Evolutionary conservation across 2,797 vertebrate species (phyloP).

Genomic region (Crenichthys baileyi): DNA sequence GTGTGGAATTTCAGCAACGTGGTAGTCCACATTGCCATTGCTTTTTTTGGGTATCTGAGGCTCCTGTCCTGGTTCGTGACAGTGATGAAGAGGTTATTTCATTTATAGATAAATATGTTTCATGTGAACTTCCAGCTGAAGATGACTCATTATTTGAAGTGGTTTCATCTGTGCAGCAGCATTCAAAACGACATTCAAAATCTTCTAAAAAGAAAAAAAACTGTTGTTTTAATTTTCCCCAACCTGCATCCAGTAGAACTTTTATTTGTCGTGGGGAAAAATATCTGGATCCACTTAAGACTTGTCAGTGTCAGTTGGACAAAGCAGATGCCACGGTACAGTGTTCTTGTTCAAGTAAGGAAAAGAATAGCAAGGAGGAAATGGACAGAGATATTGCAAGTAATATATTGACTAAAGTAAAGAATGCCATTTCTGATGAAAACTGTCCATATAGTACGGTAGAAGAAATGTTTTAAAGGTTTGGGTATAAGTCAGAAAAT

Average conservation of each 20-base stretch:
- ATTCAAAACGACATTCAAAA: slow-evolving; percentile 11
- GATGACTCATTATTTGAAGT: neutral
- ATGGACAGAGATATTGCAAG: neutral
- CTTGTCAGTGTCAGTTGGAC: neutral
- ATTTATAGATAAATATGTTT: neutral
- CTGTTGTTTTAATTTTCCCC: neutral
- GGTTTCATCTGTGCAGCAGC: slow-evolving; percentile 1
- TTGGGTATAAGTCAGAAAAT: neutral
- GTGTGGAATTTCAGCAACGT: neutral
- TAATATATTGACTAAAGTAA: neutral
- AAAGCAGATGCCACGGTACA: neutral
- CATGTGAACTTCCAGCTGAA: slow-evolving; percentile 3
- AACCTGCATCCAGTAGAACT: neutral
- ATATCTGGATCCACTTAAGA: neutral
- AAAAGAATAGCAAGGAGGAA: neutral
- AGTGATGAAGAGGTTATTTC: neutral
- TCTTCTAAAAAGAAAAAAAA: neutral
- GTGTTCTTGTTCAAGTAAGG: neutral
- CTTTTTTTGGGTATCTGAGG: neutral
- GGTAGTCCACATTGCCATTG: neutral
- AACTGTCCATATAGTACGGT: neutral
- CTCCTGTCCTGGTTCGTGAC: neutral
- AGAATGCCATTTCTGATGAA: neutral
- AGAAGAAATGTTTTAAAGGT: neutral
- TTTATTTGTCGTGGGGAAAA: neutral